phyloP scores from a whole-genome alignment of 2,888 invertebrate species.

The Agrochola circellaris region DNA sequence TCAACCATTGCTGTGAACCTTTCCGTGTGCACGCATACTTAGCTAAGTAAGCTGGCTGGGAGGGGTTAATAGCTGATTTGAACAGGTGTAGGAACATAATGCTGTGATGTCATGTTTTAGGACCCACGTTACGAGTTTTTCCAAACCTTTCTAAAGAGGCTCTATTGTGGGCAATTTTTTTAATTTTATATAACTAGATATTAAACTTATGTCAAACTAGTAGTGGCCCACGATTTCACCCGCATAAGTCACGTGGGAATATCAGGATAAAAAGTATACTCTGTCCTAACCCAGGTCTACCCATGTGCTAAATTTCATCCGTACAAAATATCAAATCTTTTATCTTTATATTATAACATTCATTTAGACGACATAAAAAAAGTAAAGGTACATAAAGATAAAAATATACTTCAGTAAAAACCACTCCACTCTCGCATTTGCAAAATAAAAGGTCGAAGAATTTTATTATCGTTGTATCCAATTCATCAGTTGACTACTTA shows the following conservation, averaged over 20 bases:
- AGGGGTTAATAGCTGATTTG: not conserved
- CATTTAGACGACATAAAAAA: too few species aligned
- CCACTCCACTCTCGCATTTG: not conserved
- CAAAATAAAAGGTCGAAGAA: conserved; percentile 23
- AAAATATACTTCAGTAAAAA: not conserved
- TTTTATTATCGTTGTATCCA: conserved; percentile 5
- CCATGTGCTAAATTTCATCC: too few species aligned
- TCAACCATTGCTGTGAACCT: conserved; percentile 33
- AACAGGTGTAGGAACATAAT: not conserved
- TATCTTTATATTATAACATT: too few species aligned
- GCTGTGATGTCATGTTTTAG: not conserved
- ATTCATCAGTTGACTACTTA: conserved; percentile 16
- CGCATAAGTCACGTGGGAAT: too few species aligned
- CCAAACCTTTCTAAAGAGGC: not conserved
- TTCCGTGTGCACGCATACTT: conserved; percentile 31
- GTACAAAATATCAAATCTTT: too few species aligned
- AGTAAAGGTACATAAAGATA: not conserved
- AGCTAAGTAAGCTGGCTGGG: conserved; percentile 3
- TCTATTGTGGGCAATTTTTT: not conserved
- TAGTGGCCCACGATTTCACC: too few species aligned
- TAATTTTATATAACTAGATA: not conserved
- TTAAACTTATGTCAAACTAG: not conserved
- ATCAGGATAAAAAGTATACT: too few species aligned
- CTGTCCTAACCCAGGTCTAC: too few species aligned
- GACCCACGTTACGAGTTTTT: not conserved